Evolutionary conservation across 2,113 vertebrate species (phyloP).

Genomic region (Gnathonemus echidnorhynchus): DNA sequence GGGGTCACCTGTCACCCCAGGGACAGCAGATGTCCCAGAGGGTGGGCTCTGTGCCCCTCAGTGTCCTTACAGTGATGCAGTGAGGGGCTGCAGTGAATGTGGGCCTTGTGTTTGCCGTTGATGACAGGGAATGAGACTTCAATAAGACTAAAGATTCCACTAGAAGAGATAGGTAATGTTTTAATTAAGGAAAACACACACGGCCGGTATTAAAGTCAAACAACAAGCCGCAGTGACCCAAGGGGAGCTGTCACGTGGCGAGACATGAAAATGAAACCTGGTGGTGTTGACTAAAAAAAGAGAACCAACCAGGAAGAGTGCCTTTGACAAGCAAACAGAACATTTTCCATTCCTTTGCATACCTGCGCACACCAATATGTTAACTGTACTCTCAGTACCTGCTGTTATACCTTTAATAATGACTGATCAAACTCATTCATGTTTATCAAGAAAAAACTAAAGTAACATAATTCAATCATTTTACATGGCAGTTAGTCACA

Average conservation of each 20-base stretch:
- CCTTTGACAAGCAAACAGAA: constrained; percentile 12
- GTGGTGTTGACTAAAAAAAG: constrained; percentile 19
- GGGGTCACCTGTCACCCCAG: background rate
- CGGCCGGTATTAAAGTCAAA: background rate
- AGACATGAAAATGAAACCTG: constrained; percentile 8
- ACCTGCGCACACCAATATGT: background rate
- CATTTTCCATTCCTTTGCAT: constrained; percentile 14
- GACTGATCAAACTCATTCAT: background rate
- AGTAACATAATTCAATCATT: background rate
- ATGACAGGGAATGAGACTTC: background rate
- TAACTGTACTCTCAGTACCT: background rate
- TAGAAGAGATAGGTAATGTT: background rate
- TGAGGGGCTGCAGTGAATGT: background rate
- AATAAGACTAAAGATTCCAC: background rate
- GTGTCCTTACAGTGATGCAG: background rate
- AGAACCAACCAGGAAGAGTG: constrained; percentile 13
- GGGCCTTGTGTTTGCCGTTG: background rate
- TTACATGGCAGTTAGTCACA: background rate
- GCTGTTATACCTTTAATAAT: background rate
- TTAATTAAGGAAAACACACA: constrained; percentile 2
- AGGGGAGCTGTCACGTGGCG: background rate
- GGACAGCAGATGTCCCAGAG: background rate
- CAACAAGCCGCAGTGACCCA: background rate
- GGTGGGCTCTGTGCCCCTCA: too few species aligned
- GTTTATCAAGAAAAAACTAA: background rate